Evolutionary conservation across 2,113 vertebrate species (phyloP).

Genomic region (Rhinoderma darwinii): DNA sequence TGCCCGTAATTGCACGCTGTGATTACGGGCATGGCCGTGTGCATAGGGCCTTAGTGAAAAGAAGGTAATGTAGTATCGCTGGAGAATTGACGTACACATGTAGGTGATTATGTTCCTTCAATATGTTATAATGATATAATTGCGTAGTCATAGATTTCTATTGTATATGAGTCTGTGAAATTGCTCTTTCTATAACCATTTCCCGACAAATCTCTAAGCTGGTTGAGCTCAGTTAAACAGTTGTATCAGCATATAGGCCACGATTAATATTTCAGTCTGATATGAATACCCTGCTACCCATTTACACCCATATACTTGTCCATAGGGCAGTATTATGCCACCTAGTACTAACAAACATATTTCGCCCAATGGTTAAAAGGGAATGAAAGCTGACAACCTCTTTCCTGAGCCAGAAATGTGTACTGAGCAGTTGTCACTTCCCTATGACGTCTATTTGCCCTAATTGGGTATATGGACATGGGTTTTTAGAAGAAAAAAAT

Average conservation of each 20-base stretch:
- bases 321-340: no score
- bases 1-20: no score
- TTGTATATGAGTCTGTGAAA: background rate
- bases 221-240: background rate
- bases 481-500: no score
- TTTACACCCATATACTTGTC: no score
- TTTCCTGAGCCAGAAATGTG: no score
- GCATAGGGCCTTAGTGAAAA: no score
- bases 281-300: background rate
- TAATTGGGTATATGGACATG: no score
- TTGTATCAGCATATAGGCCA: background rate
- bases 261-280: background rate
- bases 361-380: no score
- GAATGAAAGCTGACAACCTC: no score
- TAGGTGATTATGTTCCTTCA: background rate
- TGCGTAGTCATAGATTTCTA: background rate
- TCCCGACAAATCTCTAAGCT: background rate
- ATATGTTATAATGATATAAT: background rate
- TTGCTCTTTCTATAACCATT: background rate
- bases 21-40: no score
- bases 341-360: no score
- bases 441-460: background rate
- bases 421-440: no score
- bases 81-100: background rate
- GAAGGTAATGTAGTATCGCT: background rate